Conservation (phyloP, 2,113 vertebrate species). For the Bos indicus region DNA sequence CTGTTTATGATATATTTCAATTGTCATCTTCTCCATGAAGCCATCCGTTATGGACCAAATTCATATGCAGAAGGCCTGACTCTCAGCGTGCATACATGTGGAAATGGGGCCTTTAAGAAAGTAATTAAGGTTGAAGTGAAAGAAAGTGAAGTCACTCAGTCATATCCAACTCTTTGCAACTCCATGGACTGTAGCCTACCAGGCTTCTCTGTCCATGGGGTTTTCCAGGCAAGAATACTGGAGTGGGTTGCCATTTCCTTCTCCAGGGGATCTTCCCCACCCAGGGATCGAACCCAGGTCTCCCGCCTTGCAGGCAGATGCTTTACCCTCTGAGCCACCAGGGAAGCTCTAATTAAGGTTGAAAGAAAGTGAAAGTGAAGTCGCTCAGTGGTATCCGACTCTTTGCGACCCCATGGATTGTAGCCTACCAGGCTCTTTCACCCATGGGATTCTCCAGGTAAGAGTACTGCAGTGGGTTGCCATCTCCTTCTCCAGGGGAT, state of each 20-base stretch:
- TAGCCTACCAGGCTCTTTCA: neutral
- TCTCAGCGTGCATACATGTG: neutral
- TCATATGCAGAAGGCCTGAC: neutral
- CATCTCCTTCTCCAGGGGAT: neutral
- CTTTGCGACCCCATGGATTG: neutral
- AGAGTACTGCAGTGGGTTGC: neutral
- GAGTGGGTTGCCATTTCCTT: neutral
- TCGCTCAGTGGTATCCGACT: neutral
- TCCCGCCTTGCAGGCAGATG: neutral
- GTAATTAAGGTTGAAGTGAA: neutral
- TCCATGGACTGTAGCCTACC: neutral
- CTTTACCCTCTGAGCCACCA: neutral
- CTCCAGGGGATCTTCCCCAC: neutral
- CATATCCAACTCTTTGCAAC: accelerated
- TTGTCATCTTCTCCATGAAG: neutral
- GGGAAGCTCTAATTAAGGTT: neutral
- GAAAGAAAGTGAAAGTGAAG: neutral
- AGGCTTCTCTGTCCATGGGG: neutral
- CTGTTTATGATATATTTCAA: neutral
- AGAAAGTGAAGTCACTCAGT: neutral
- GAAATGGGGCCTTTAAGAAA: neutral
- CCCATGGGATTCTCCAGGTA: neutral
- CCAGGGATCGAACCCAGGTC: neutral
- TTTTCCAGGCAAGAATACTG: neutral
- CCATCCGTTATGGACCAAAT: neutral